Base-by-base conservation (phyloP, 2,797 vertebrate genomes). In the Sebastes kiyomatsui region DNA sequence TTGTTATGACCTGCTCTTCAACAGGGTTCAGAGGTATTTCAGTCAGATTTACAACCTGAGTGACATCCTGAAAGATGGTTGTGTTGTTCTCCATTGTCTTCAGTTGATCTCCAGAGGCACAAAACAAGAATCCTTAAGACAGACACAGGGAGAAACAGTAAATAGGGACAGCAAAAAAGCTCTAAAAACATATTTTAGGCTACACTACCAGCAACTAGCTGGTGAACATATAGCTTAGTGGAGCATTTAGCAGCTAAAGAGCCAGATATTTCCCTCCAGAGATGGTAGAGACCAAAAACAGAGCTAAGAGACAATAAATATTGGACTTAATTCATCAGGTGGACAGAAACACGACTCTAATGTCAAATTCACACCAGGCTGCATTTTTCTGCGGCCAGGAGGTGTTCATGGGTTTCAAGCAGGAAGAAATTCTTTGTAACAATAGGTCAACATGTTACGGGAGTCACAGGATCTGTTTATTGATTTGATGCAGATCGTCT, bases 1-100 rank as follows among this genome's bases (percentile, higher is more conserved):
- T 96, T 4, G 97, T 97, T 46, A 96, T 93, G 69, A 95, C 94
- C 89, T 97, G 97, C 38, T 96, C 94, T 69, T 97, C 95, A 20
- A 96, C 79, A 1, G 96, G 91, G 42, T 95, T 94, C 69, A 92
- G 91, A 22, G 96, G 96, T 93, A 96, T 96, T 78, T 88, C 91
- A 33, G 92, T 94, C 87, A 95, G 80, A 59, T 86, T 92, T 8
- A 85, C 42, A 13, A 82, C 74, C 14, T 27, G 76, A 14, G 87
- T 56, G n/a, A 76, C 65, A 1, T 88, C 90, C 52, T 88, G 79
- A 68, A 89, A 80, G 13, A 77, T 14, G 18, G 85, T 81, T 0
- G 92, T 94, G 88, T 88, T 87, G 88, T 95, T 95, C 75, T 94
- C 93, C 93, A 95, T 95, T 8, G 42, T 85, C 61, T 18, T 35